Evolutionary conservation across 2,797 vertebrate species (phyloP).

Genomic region (Semaprochilodus insignis): DNA sequence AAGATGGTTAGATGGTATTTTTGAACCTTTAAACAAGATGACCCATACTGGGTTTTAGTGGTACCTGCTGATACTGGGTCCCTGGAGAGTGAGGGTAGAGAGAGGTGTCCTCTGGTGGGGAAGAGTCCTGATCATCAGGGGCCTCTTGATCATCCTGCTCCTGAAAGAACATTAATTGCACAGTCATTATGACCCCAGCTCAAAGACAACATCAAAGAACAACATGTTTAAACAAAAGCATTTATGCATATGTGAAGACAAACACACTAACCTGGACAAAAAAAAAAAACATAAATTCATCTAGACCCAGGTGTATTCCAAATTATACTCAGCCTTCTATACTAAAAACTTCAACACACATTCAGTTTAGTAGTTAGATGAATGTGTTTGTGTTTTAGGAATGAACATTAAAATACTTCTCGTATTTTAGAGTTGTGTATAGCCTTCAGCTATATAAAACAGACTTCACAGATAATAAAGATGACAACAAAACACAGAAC

Average conservation of each 20-base stretch:
- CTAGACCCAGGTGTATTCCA: background rate
- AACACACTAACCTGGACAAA: background rate
- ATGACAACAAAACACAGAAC: slow-evolving; percentile 8
- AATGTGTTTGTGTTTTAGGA: background rate
- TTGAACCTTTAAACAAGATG: background rate
- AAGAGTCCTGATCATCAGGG: slow-evolving; percentile 97
- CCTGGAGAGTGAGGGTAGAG: slow-evolving; percentile 97
- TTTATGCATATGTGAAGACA: background rate
- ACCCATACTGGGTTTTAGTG: too few species aligned
- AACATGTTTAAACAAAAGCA: background rate
- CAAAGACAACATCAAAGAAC: background rate
- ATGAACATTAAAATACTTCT: background rate
- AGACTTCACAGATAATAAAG: slow-evolving; percentile 10
- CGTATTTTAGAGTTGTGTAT: background rate
- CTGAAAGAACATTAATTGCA: slow-evolving; percentile 73
- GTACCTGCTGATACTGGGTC: slow-evolving; percentile 97
- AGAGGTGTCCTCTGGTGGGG: slow-evolving; percentile 96
- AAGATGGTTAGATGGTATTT: background rate
- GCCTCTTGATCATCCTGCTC: slow-evolving; percentile 98
- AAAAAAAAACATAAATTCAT: background rate
- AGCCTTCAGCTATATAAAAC: background rate
- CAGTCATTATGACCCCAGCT: slow-evolving; percentile 9
- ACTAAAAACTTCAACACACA: background rate
- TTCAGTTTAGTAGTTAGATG: background rate
- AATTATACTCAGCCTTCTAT: background rate